A percentile compares a stretch with the other conserved stretches of the same genome.
These are phyloP conservation scores for Alcedo atthis DNA, from an alignment of 2,797 vertebrate species.

Conservation along the genomic window DNA sequence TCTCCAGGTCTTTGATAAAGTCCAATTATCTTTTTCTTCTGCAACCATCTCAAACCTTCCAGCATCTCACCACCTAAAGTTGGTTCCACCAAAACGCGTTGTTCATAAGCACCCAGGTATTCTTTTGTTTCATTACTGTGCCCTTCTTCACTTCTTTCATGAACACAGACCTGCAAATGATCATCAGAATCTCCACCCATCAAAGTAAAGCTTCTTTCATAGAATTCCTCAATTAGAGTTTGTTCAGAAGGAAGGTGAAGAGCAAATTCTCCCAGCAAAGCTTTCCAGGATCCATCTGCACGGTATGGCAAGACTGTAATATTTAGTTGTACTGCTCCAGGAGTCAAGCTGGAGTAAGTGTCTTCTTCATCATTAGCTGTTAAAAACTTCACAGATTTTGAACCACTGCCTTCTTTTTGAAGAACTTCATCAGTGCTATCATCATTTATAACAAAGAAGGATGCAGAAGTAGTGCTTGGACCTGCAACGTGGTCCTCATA, in stretches of 20 bases:
- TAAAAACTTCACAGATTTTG: constrained; percentile 40
- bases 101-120: constrained; percentile 38
- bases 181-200: constrained; percentile 73
- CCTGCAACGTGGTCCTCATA: constrained; percentile 23
- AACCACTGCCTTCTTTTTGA: constrained; percentile 19
- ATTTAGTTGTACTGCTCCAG: constrained; percentile 73
- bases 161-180: constrained; percentile 82
- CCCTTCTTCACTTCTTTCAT: constrained; percentile 67
- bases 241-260: constrained; percentile 74
- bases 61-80: constrained; percentile 82
- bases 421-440: constrained; percentile 56
- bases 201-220: constrained; percentile 79
- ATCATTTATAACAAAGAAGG: constrained; percentile 51
- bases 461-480: constrained; percentile 65
- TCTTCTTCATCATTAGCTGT: constrained; percentile 65
- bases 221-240: constrained; percentile 67
- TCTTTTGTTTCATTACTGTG: constrained; percentile 57
- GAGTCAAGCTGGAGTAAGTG: constrained; percentile 61
- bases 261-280: constrained; percentile 87
- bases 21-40: constrained; percentile 90
- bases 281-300: constrained; percentile 82
- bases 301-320: constrained; percentile 77
- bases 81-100: constrained; percentile 76
- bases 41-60: constrained; percentile 93
- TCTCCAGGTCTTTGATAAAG: constrained; percentile 84